Evolutionary conservation across 2,113 vertebrate species (phyloP).

Genomic region (Nerophis lumbriciformis): DNA sequence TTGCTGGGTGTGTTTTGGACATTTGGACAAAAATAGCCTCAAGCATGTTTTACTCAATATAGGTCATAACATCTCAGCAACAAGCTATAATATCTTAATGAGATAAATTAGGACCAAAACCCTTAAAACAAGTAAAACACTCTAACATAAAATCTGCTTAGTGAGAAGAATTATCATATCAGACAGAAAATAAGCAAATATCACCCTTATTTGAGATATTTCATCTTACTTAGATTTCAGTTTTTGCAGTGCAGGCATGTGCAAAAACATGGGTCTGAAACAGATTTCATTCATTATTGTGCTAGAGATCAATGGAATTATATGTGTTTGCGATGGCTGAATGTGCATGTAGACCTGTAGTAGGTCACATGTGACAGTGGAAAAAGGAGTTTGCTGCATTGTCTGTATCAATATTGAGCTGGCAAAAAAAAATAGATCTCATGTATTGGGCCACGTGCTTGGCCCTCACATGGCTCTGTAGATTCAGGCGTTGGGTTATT

Average conservation of each 20-base stretch:
- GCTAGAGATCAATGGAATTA: constrained; percentile 11
- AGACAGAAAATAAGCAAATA: no score
- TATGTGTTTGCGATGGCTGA: constrained; percentile 3
- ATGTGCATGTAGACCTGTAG: constrained; percentile 23
- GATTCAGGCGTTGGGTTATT: constrained; percentile 22
- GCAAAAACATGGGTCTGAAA: constrained; percentile 26
- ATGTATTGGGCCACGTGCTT: constrained; percentile 43
- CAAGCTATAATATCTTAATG: no score
- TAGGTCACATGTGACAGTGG: constrained; percentile 34
- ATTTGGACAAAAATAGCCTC: no score
- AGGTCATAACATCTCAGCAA: no score
- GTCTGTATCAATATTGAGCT: constrained; percentile 56
- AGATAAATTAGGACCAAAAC: no score
- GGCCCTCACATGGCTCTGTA: constrained; percentile 52
- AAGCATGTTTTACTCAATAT: no score
- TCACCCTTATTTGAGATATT: no score
- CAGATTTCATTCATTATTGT: constrained; percentile 13
- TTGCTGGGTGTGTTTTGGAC: no score
- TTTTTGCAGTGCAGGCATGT: neutral
- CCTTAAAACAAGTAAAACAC: no score
- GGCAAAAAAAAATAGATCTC: constrained; percentile 35
- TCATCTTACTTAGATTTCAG: no score
- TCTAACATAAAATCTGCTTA: no score
- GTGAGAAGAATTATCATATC: no score
- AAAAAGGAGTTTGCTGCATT: constrained; percentile 24